These are phyloP conservation scores for Phalacrocorax brasilianus DNA, from an alignment of 2,113 vertebrate species.

Conservation along the genomic window DNA sequence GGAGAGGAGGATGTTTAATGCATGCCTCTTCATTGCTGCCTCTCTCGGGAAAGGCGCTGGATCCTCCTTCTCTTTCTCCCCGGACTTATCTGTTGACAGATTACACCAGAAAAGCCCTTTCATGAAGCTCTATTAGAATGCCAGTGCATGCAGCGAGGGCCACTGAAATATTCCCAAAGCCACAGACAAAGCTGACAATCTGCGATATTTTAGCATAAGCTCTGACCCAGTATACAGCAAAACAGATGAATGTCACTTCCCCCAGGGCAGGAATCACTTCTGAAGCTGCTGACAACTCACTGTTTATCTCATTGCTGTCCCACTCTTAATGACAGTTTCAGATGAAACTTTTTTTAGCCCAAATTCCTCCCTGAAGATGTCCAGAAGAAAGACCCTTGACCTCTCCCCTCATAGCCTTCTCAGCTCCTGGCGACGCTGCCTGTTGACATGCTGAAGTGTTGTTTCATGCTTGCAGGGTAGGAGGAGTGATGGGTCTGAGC, in stretches of 20 bases:
- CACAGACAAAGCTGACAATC: slow-evolving; percentile 32
- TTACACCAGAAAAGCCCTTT: background rate
- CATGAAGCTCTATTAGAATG: slow-evolving; percentile 44
- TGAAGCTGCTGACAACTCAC: slow-evolving; percentile 45
- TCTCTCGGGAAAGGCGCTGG: background rate
- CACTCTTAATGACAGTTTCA: slow-evolving; percentile 8
- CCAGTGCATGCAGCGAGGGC: background rate
- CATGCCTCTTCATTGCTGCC: background rate
- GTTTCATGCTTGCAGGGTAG: background rate
- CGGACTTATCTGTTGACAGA: background rate
- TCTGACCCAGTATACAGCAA: slow-evolving; percentile 2
- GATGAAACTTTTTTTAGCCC: background rate
- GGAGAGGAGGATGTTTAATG: slow-evolving; percentile 1
- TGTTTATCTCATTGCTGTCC: slow-evolving; percentile 11
- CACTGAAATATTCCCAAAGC: slow-evolving; percentile 45
- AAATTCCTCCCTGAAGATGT: background rate
- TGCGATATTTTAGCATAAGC: slow-evolving; percentile 16
- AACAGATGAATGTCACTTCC: background rate
- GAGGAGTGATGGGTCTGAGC: background rate
- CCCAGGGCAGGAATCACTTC: background rate
- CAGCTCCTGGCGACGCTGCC: background rate
- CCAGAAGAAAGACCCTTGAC: slow-evolving; percentile 2
- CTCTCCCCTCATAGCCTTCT: background rate
- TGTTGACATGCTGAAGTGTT: background rate
- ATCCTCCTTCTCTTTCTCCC: background rate